Percentiles rank a stretch among this genome's conserved stretches.
phyloP scores from a whole-genome alignment of 2,797 vertebrate species.

The Orestias chungarensis region DNA sequence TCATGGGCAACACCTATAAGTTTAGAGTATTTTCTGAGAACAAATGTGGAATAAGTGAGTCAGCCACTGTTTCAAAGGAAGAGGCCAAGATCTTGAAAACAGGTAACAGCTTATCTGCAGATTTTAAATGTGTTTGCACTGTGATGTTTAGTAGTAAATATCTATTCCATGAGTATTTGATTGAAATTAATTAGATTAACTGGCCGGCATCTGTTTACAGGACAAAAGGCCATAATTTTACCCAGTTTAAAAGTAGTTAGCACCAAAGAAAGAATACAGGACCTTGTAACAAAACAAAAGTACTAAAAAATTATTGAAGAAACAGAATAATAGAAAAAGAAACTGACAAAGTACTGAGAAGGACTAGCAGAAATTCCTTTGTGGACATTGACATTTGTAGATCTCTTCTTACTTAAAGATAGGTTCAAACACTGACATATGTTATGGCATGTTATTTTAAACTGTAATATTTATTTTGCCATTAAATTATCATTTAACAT shows the following conservation, averaged over 20 bases:
- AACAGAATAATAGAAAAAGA: neutral
- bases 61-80: constrained; percentile 68
- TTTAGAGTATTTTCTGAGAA: constrained; percentile 93
- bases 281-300: neutral
- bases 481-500: neutral
- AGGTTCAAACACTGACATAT: neutral
- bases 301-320: neutral
- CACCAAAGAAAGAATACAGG: neutral
- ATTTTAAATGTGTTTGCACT: neutral
- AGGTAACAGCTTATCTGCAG: constrained; percentile 67
- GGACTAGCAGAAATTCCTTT: neutral
- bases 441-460: neutral
- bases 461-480: neutral
- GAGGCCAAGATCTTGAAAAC: constrained; percentile 87
- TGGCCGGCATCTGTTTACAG: neutral
- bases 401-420: neutral
- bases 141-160: neutral
- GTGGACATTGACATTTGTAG: neutral
- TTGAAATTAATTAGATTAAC: neutral
- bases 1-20: constrained; percentile 93
- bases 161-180: neutral
- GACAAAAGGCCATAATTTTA: neutral
- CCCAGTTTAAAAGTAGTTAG: neutral
- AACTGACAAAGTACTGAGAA: neutral
- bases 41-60: constrained; percentile 84